Conservation (phyloP, 2,888 invertebrate genomes). For the Biston betularia region DNA sequence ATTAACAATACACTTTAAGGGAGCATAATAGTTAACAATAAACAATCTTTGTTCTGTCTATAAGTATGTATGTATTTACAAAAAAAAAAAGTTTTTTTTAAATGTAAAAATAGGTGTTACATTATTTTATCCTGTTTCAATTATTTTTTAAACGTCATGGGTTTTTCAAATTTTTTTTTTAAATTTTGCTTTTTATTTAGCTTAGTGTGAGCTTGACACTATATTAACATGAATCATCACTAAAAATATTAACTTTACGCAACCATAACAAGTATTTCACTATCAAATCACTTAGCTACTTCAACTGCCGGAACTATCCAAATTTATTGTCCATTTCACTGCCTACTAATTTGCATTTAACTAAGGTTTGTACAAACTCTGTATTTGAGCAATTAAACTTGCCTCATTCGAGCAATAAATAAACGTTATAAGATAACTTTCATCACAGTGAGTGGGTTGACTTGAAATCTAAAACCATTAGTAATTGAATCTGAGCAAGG, state of each 20-base stretch:
- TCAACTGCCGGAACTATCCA: conserved; percentile 19
- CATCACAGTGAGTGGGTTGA: conserved; percentile 43
- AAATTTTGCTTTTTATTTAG: no score
- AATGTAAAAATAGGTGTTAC: no score
- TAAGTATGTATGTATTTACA: no score
- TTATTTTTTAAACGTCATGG: no score
- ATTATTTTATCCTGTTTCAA: no score
- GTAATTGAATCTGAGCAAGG: conserved; percentile 10
- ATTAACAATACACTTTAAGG: no score
- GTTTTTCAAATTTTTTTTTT: no score
- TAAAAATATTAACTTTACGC: background rate
- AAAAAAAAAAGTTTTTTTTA: no score
- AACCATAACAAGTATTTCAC: background rate
- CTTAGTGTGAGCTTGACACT: no score
- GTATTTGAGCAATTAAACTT: conserved; percentile 37
- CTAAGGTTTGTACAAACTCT: conserved; percentile 33
- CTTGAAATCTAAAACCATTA: conserved; percentile 31
- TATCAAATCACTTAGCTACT: conserved; percentile 5
- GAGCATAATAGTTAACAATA: no score
- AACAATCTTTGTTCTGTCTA: no score
- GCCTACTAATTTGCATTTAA: conserved; percentile 22
- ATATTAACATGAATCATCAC: no score
- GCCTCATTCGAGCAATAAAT: conserved; percentile 44
- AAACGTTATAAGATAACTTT: conserved; percentile 44
- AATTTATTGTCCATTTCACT: conserved; percentile 25